Conservation (phyloP, 1,140 invertebrate genomes). For the Fopius arisanus region DNA sequence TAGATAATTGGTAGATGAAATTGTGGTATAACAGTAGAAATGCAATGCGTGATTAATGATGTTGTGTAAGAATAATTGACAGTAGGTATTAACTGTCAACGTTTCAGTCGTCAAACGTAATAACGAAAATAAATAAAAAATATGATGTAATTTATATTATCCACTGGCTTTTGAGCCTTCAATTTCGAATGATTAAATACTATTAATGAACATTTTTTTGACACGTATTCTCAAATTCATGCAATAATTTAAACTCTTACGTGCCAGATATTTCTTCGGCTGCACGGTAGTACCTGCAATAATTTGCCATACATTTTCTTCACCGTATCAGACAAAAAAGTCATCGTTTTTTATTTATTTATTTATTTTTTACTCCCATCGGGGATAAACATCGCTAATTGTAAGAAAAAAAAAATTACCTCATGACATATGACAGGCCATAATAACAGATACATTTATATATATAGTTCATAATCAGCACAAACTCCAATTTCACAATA, state of each 20-base stretch:
- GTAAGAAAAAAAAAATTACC: neutral
- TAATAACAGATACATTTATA: neutral
- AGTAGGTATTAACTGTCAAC: neutral
- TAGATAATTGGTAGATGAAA: neutral
- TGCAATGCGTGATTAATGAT: neutral
- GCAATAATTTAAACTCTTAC: slow-evolving; percentile 44
- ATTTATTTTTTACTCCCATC: too few species aligned
- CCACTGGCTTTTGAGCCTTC: neutral
- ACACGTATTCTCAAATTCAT: neutral
- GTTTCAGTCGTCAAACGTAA: neutral
- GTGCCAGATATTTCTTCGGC: slow-evolving; percentile 52
- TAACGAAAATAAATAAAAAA: neutral
- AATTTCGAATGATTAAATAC: neutral
- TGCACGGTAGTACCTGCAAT: slow-evolving; percentile 54
- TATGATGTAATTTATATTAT: neutral
- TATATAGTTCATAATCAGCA: neutral
- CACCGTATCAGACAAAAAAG: neutral
- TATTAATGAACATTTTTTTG: neutral
- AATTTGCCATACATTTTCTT: slow-evolving; percentile 41
- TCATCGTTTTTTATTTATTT: neutral
- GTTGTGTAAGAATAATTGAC: neutral
- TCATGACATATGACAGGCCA: neutral
- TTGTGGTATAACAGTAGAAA: neutral
- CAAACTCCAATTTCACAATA: neutral
- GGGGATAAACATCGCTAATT: neutral